A percentile compares a stretch with the other conserved stretches of the same genome.
phyloP scores from a whole-genome alignment of 2,113 vertebrate genomes.

The Pygathrix nemaeus region DNA sequence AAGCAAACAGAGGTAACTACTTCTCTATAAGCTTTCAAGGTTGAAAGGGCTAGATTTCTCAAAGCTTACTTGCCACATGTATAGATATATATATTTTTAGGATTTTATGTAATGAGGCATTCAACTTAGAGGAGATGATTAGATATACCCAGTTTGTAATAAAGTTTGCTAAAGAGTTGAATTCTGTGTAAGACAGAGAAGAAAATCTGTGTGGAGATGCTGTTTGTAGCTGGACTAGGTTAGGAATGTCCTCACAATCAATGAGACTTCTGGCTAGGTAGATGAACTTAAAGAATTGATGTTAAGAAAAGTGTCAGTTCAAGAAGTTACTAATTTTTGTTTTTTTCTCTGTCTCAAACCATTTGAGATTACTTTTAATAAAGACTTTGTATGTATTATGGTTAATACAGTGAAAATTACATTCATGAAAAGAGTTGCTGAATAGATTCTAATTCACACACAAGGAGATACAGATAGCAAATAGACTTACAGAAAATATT shows the following conservation, averaged over 20 bases:
- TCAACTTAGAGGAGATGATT: neutral
- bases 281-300: neutral
- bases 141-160: neutral
- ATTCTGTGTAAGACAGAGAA: conserved; percentile 24
- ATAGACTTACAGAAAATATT: neutral
- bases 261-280: neutral
- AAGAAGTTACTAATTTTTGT: neutral
- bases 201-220: neutral
- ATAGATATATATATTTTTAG: neutral
- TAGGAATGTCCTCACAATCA: neutral
- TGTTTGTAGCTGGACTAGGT: neutral
- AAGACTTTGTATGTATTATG: neutral
- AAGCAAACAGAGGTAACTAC: conserved; percentile 95
- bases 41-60: neutral
- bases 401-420: neutral
- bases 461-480: neutral
- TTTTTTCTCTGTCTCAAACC: neutral
- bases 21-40: neutral
- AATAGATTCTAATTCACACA: conserved; percentile 2
- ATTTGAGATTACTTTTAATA: conserved; percentile 4
- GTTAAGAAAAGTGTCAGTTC: conserved; percentile 5
- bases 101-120: neutral
- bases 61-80: neutral
- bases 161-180: neutral
- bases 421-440: neutral